A percentile compares a stretch with the other conserved stretches of the same genome.
Evolutionary conservation across 2,797 vertebrate species (phyloP).

Genomic region (Aldrovandia affinis): DNA sequence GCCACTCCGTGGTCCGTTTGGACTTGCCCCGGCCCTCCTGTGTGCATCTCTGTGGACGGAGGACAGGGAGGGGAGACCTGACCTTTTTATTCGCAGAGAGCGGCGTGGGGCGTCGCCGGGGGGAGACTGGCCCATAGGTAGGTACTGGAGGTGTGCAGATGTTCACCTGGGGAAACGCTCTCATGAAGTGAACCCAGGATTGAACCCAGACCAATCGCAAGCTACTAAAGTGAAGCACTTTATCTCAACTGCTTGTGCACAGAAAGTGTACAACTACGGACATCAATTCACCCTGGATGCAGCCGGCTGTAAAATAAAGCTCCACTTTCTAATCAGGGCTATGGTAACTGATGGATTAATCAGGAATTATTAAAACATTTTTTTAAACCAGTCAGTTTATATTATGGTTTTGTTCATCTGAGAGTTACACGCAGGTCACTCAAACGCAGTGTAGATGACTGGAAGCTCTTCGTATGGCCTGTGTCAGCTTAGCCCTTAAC

Average conservation of each 20-base stretch:
- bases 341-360: not conserved
- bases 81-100: not conserved
- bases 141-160: not conserved
- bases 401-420: not conserved
- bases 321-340: not conserved
- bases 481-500: not conserved
- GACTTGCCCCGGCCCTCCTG: conserved; percentile 49
- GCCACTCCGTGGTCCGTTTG: conserved; percentile 58
- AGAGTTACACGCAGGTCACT: not conserved
- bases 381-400: not conserved
- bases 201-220: not conserved
- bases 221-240: not conserved
- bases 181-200: not conserved
- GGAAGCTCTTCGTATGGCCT: not conserved
- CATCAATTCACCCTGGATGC: not conserved
- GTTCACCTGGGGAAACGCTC: not conserved
- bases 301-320: not conserved
- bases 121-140: not conserved
- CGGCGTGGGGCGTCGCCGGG: not conserved
- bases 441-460: not conserved
- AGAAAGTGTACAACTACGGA: not conserved
- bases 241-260: not conserved
- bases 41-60: conserved; percentile 13
- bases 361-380: not conserved
- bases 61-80: not conserved